phyloP scores from a whole-genome alignment of 64 coral and sea anemone genomes.

The Cladopsammia gracilis region DNA sequence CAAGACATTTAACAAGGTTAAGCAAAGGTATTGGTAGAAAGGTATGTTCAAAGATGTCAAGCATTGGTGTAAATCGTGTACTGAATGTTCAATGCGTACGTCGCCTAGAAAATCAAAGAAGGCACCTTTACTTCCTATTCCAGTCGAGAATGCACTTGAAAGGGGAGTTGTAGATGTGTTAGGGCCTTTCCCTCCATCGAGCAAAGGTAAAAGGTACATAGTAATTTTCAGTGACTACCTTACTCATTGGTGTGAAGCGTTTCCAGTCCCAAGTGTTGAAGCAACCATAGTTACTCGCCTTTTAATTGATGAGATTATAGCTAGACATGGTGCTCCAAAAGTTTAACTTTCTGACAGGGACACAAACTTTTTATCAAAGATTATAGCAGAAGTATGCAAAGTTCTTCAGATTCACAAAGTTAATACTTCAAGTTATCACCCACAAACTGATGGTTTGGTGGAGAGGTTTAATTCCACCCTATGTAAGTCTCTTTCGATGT shows the following conservation, averaged over 20 bases:
- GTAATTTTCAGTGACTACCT: not conserved
- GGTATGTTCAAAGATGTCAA: too few species aligned
- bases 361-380: not conserved
- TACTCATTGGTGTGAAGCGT: too few species aligned
- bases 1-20: too few species aligned
- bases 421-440: not conserved
- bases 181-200: too few species aligned
- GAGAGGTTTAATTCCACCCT: constrained; percentile 16
- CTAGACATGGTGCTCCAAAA: too few species aligned
- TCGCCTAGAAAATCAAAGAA: not conserved
- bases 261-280: too few species aligned
- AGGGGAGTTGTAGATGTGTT: not conserved
- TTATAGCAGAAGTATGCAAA: constrained; percentile 17
- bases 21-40: too few species aligned
- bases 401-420: not conserved
- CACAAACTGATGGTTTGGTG: not conserved
- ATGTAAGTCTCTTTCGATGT: not conserved
- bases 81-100: not conserved
- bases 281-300: too few species aligned
- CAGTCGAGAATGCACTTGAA: not conserved
- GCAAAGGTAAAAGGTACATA: too few species aligned
- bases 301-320: too few species aligned
- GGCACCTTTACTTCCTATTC: not conserved
- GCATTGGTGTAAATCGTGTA: too few species aligned
- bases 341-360: too few species aligned